A percentile compares a stretch with the other conserved stretches of the same genome.
phyloP scores from a whole-genome alignment of 2,888 invertebrate species.

The Adela reaumurella region DNA sequence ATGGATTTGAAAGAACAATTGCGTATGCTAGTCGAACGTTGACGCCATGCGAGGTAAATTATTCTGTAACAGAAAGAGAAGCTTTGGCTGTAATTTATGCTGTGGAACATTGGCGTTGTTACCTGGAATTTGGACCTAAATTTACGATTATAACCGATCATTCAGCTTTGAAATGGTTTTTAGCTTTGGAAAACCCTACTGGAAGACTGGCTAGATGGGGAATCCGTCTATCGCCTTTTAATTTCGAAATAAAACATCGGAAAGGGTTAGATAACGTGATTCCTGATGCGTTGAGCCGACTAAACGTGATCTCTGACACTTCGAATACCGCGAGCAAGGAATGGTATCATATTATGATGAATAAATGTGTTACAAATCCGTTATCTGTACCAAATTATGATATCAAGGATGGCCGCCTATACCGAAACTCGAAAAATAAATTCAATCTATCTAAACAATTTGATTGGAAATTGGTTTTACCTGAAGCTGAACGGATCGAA shows the following conservation, averaged over 20 bases:
- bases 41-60: conserved; percentile 1
- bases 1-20: neutral
- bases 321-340: too few relatives aligned
- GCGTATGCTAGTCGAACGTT: conserved; percentile 12
- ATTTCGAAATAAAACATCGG: conserved; percentile 7
- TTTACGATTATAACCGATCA: neutral
- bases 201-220: conserved; percentile 5
- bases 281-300: conserved; percentile 8
- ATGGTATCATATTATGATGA: too few relatives aligned
- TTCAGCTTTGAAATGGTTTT: conserved; percentile 8
- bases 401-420: too few relatives aligned
- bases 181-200: conserved; percentile 3
- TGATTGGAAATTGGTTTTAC: too few relatives aligned
- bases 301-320: too few relatives aligned
- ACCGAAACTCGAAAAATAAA: too few relatives aligned
- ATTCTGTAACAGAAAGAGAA: conserved; percentile 17
- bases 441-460: too few relatives aligned
- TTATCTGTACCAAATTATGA: too few relatives aligned
- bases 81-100: conserved; percentile 15
- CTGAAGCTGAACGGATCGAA: too few relatives aligned
- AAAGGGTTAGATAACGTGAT: conserved; percentile 5
- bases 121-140: neutral
- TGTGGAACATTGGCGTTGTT: conserved; percentile 1
- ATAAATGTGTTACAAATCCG: too few relatives aligned
- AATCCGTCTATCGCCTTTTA: conserved; percentile 2